Conservation (phyloP, 2,113 vertebrate genomes). For the Cyphomyrus discorhynchus region DNA sequence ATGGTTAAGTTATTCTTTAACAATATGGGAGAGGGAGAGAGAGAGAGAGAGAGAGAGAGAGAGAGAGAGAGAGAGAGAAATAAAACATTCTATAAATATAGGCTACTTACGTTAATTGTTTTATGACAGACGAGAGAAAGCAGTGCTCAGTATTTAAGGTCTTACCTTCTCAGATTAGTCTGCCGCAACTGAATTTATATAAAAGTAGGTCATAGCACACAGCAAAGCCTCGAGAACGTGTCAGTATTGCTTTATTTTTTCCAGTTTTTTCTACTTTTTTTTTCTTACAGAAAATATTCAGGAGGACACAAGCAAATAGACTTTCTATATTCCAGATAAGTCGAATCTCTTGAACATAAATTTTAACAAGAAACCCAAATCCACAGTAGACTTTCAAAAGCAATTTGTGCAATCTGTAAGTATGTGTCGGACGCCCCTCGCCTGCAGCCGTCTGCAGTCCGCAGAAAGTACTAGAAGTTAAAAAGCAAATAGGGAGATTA, state of each 20-base stretch:
- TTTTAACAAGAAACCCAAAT: background rate
- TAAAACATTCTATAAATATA: background rate
- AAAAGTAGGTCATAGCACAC: background rate
- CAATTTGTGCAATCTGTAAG: background rate
- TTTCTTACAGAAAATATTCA: background rate
- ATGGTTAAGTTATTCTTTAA: background rate
- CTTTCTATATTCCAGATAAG: background rate
- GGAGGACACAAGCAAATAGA: background rate
- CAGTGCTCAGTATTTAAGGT: background rate
- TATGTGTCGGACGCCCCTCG: background rate
- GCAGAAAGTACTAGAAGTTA: background rate
- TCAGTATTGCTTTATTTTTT: background rate
- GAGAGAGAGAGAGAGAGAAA: background rate
- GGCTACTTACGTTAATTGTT: background rate
- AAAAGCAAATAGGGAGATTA: background rate
- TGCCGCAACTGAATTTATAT: background rate
- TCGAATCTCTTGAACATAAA: background rate
- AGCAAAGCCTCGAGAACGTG: background rate
- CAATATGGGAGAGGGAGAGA: background rate
- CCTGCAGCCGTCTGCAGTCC: background rate
- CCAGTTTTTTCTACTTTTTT: background rate
- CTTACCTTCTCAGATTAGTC: background rate
- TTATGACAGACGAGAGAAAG: background rate
- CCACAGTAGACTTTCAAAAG: constrained; percentile 1
- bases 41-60: background rate